Percentiles rank a stretch among this genome's conserved stretches.
These are phyloP conservation scores for Lypha dubia DNA, from an alignment of 2,888 invertebrate genomes.

Conservation along the genomic window DNA sequence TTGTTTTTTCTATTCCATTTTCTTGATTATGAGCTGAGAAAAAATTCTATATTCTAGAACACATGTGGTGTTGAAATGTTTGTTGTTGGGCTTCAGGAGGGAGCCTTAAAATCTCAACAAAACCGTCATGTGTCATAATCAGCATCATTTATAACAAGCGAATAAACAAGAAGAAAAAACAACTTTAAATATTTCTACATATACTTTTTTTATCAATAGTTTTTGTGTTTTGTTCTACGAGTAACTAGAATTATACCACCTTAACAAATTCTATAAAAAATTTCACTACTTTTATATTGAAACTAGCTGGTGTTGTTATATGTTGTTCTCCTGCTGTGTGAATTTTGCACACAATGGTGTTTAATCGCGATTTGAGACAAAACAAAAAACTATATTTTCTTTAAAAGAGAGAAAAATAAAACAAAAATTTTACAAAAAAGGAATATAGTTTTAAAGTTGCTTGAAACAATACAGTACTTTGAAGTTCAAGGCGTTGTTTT, in stretches of 20 bases:
- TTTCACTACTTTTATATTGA: background rate
- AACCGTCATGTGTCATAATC: constrained; percentile 74
- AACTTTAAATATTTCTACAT: constrained; percentile 20
- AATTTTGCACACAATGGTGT: constrained; percentile 53
- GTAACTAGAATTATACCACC: constrained; percentile 15
- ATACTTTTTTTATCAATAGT: background rate
- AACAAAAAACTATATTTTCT: constrained; percentile 30
- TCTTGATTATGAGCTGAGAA: constrained; percentile 22
- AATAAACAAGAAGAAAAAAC: background rate
- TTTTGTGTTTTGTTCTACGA: background rate
- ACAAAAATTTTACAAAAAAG: constrained; percentile 28
- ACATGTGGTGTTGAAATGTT: constrained; percentile 73
- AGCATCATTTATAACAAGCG: constrained; percentile 71
- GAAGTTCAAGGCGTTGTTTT: constrained; percentile 70
- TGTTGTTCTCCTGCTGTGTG: constrained; percentile 61
- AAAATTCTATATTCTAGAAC: constrained; percentile 33
- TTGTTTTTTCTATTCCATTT: constrained; percentile 21
- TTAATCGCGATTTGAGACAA: constrained; percentile 64
- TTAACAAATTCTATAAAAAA: constrained; percentile 35
- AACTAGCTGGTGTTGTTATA: constrained; percentile 57
- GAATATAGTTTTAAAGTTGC: constrained; percentile 33
- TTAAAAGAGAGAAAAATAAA: too few species aligned
- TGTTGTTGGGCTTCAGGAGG: constrained; percentile 42
- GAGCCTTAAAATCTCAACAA: constrained; percentile 71
- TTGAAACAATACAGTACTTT: constrained; percentile 57